Evolutionary conservation across 2,888 invertebrate genomes (phyloP), one percentile per base, ranked within the genome.

Genomic region (Heliconius sara): DNA sequence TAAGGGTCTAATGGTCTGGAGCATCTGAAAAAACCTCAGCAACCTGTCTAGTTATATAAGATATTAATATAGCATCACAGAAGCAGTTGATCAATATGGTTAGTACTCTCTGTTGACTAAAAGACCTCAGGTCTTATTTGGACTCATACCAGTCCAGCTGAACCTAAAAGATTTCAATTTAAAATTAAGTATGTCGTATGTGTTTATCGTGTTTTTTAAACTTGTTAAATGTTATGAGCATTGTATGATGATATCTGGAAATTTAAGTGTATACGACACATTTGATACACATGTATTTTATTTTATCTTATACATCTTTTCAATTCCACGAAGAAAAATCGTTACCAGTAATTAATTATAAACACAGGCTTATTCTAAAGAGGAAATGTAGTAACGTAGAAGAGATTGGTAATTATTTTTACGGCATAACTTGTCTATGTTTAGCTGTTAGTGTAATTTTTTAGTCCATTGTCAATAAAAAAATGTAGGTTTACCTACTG

Each of bases 401-500:
- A 34, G 57, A 73, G 5, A 52, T 34, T 73, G 25, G 25, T 57
- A n/a, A 73, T 57, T 34, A 57, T 34, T 57, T 34, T 73, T 73
- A 73, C 30, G 30, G 57, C 57, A 73, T 57, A 57, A 73, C 57
- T n/a, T n/a, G 72, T 22, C 34, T n/a, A 22, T 52, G 57, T 72
- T 30, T 72, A 72, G 22, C 72, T 72, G 72, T 72, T 13, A 60
- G 57, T 34, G 63, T 71, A 60, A n/a, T 65, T 71, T 39, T 43
- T n/a, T 72, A n/a, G 52, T 34, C 43, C 47, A 67, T 68, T 70
- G 73, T 66, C 43, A 16, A 77, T 68, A 76, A 79, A 81, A 81
- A 81, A n/a, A 12, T 68, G 76, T 82, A 63, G 63, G 76, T 79
- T 77, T 70, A 73, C 13, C 13, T 63, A 25, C 71, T 76, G 60